Base-by-base conservation (phyloP, 1,140 invertebrate species). In the Drosophila lacteicornis region DNA sequence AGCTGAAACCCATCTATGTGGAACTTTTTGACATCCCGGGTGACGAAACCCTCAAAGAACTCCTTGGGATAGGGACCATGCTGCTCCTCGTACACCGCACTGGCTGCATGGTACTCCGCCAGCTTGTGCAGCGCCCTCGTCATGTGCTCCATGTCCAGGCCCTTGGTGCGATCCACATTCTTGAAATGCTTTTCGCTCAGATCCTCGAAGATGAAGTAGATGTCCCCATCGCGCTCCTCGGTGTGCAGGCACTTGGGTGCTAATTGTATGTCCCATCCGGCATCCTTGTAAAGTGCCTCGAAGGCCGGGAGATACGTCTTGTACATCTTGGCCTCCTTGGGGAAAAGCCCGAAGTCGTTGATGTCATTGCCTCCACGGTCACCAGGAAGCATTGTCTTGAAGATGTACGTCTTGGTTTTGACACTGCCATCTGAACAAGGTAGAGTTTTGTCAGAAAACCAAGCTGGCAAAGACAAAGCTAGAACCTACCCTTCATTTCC, bases 61-160 rank as follows among this genome's bases (percentile, higher is more conserved):
- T 84, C 80, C 25, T 43, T 71, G 2, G 85, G 74, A 69, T 74
- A 91, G 1, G 71, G 50, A 5, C 90, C 90, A 33, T 86, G 46
- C 4, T 50, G 58, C 4, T 92, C 82, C 36, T 62, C 79, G 36
- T 87, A 88, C 4, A 91, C 82, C 2, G 80, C 70, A 55, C 94
- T 94, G 7, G 93, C 87, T 0, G 94, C 95, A 79, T 95, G 95
- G 67, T 94, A 94, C 63, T 88, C 93, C 0, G 94, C 95, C 47
- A 95, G 61, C 56, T 94, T 93, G 3, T 91, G 88, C 25, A 95
- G 65, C 3, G 94, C 93, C 8, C 93, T 38, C 42, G 92, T 80
- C 66, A 93, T 93, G 53, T 95, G 94, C 3, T 91, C 66, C 59
- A 94, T 66, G 77, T 95, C 94, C 49, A 95, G 85, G 2, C 94